These are phyloP conservation scores for Paralichthys olivaceus DNA, from an alignment of 2,113 vertebrate genomes.

Conservation along the genomic window DNA sequence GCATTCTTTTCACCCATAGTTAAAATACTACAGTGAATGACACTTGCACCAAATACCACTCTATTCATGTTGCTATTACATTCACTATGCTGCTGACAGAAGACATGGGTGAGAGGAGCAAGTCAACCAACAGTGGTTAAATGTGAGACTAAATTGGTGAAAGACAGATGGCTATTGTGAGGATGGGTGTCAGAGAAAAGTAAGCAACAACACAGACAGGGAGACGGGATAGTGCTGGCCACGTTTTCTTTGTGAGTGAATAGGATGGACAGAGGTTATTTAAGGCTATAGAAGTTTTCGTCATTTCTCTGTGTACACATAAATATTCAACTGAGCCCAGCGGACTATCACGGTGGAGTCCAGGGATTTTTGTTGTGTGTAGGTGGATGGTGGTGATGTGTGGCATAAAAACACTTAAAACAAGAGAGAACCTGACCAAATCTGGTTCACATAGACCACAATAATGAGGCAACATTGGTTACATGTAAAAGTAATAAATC, in stretches of 20 bases:
- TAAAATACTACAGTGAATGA: neutral
- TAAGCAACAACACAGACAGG: neutral
- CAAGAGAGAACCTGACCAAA: neutral
- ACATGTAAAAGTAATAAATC: too few relatives aligned
- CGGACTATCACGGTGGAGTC: neutral
- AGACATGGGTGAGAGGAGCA: too few relatives aligned
- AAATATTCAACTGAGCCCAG: constrained; percentile 28
- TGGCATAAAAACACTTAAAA: neutral
- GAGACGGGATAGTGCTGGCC: neutral
- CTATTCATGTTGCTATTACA: neutral
- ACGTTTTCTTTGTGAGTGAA: constrained; percentile 15
- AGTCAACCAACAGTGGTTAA: too few relatives aligned
- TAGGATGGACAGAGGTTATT: neutral
- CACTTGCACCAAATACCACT: too few relatives aligned
- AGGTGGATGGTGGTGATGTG: neutral
- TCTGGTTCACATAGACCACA: too few relatives aligned
- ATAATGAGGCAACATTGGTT: too few relatives aligned
- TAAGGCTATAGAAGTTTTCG: constrained; percentile 8
- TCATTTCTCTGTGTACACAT: constrained; percentile 17
- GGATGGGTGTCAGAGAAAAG: neutral
- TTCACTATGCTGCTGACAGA: neutral
- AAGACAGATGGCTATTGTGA: neutral
- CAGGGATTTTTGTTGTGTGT: constrained; percentile 5
- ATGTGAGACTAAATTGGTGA: neutral
- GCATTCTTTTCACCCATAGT: neutral